Base-by-base conservation (phyloP, 2,888 invertebrate genomes). In the Metalampra italica region DNA sequence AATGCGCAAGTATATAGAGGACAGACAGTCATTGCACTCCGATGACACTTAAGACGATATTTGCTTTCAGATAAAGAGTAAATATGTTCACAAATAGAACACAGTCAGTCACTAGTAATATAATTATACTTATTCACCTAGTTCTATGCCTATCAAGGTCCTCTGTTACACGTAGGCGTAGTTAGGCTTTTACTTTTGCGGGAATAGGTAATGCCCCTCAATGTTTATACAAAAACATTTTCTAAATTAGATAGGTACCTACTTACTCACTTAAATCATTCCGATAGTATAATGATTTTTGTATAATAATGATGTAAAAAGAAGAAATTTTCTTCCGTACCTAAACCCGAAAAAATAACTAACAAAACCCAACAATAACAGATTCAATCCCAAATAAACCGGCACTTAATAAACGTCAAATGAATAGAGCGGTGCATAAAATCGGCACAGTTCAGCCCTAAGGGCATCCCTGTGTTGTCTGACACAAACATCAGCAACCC, bases 371-470 rank as follows among this genome's bases (percentile, higher is more conserved):
- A 58, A 66, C 64, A 71, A 71, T 63, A 65, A 64, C 64, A 66
- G 62, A 64, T 70, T 67, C 37, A 60, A 63, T 61, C 54, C 57
- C 65, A 70, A 66, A 72, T 65, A 71, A 66, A 71, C 60, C 71
- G 61, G 69, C 66, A 66, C 62, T 66, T 73, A 78, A 84, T 85
- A 84, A 84, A 82, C 70, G 74, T 75, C 72, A 72, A 75, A 77
- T 71, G 61, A 72, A 72, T 59, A 68, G 34, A 47, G 59, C 59
- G 74, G 67, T 76, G 83, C 81, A 82, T 81, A 75, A 78, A 82
- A 81, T 77, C 74, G 29, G 65, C 74, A 61, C 59, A 8, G 66
- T 64, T 59, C 51, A 59, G 62, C 71, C 72, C 69, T 57, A 60
- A 49, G 71, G 66, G 63, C 45, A 38, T 49, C 57, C 45, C 52